Evolutionary conservation across 2,888 invertebrate species (phyloP), one percentile per base, ranked within the genome.

Genomic region (Temnothorax unifasciatus): DNA sequence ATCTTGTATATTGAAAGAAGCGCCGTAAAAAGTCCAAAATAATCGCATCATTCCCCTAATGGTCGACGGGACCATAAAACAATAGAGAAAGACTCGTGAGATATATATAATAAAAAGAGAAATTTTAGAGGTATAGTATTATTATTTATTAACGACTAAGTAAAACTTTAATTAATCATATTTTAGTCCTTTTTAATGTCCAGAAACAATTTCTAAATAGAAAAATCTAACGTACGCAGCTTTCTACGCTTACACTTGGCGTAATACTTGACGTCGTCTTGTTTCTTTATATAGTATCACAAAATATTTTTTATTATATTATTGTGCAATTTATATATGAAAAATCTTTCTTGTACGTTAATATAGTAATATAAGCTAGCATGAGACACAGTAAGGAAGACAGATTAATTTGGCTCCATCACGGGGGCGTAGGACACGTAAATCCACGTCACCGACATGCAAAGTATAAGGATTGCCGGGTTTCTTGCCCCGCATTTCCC

Each of bases 391-490:
- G 57, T 59, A 8, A 34, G 15, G 21, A 38, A 63, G 18, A 63
- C 63, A 50, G 18, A 79, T 79, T 79, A 79, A 79, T 44, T 68
- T 41, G 41, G 15, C 25, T 29, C 5, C 52, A 21, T n/a, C 50
- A 21, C 38, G 41, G 47, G 81, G 64, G 29, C 50, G 25, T n/a
- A 38, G 52, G 29, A 47, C 34, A 34, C 82, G 83, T 77, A 76
- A 82, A 82, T 74, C 82, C 25, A 71, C 61, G 52, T 54, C 75
- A 68, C 21, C 52, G 50, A 44, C 41, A 75, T 75, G 74, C 82
- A 73, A 77, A 75, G 54, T 69, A 52, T 74, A 71, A 75, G 68
- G 54, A 75, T 76, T 77, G 87, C 38, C 25, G n/a, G 50, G 25
- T 69, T 69, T 69, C 79, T 69, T 79, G 75, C 75, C 50, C 8